Conservation (phyloP, 1,140 invertebrate genomes). For the Acyrthosiphon pisum region DNA sequence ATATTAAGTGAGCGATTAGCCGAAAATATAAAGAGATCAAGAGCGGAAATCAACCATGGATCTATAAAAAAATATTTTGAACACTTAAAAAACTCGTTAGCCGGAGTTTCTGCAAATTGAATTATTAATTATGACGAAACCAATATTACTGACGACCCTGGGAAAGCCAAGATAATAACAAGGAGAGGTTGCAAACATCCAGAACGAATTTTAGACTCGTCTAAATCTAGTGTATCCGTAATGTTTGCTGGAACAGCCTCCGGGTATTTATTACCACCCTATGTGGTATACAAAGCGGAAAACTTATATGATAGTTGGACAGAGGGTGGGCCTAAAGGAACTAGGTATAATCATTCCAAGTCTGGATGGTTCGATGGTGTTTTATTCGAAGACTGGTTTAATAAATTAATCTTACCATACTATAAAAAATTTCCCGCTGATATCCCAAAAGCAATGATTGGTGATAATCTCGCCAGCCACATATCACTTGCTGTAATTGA, state of each 20-base stretch:
- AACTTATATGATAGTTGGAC: slow-evolving; percentile 59
- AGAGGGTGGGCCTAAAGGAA: slow-evolving; percentile 59
- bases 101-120: slow-evolving; percentile 61
- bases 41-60: slow-evolving; percentile 56
- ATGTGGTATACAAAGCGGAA: too few relatives aligned
- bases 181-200: slow-evolving; percentile 57
- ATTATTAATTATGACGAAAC: slow-evolving; percentile 65
- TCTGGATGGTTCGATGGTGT: slow-evolving; percentile 58
- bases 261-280: slow-evolving; percentile 57
- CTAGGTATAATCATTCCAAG: slow-evolving; percentile 47
- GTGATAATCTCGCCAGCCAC: slow-evolving; percentile 64
- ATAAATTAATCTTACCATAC: slow-evolving; percentile 54
- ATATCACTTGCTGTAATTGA: slow-evolving; percentile 61
- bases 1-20: too few relatives aligned
- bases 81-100: slow-evolving; percentile 60
- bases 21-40: slow-evolving; percentile 57
- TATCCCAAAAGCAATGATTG: slow-evolving; percentile 60
- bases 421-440: slow-evolving; percentile 31
- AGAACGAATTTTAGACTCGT: slow-evolving; percentile 52
- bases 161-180: slow-evolving; percentile 56
- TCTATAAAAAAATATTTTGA: slow-evolving; percentile 62
- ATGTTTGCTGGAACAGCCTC: slow-evolving; percentile 56
- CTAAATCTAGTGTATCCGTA: slow-evolving; percentile 54
- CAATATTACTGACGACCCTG: slow-evolving; percentile 59
- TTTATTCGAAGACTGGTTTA: slow-evolving; percentile 58